Evolutionary conservation across 2,797 vertebrate genomes (phyloP), one percentile per base, ranked within the genome.

Genomic region (Myotis pilosus): DNA sequence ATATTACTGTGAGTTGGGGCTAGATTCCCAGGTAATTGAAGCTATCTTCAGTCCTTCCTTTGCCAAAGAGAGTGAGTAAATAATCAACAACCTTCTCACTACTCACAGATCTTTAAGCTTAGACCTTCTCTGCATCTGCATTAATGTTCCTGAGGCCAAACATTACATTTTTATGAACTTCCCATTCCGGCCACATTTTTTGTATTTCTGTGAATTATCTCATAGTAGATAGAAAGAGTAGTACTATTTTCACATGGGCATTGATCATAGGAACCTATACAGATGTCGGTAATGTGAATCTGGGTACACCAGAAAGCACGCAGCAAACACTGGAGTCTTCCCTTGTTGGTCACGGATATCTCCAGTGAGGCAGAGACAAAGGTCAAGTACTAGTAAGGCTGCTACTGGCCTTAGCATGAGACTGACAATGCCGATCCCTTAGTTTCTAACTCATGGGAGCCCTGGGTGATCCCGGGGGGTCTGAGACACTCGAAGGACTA

Each of bases 21-120:
- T 85, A 91, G 68, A 90, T 86, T 92, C 36, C 25, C 44, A 19
- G 47, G 44, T 88, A 75, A 90, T 38, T 62, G 64, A 95, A 95
- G 64, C 8, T 16, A 13, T 88, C 47, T 71, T 86, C 62, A 90
- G 6, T 86, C 86, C 8, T 87, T 91, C 30, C 15, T 49, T 82
- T 94, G 33, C 74, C 81, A 28, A 64, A 86, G 30, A n/a, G 4
- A 84, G 20, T 84, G 62, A 93, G 64, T 78, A 92, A 89, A 38
- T 68, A 78, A 74, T 75, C 74, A 44, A 68, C 16, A 92, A 36
- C 8, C 20, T 82, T 79, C 25, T 49, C 44, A 49, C 33, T 83
- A 38, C 6, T 83, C 13, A 36, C 36, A 74, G 38, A 44, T 84
- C 20, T 68, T 23, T 20, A 68, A 75, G 19, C 30, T 91, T 71